Percentiles rank a stretch among this genome's conserved stretches.
Evolutionary conservation across 2,888 invertebrate genomes (phyloP).

Genomic region (Anoncus sp.): DNA sequence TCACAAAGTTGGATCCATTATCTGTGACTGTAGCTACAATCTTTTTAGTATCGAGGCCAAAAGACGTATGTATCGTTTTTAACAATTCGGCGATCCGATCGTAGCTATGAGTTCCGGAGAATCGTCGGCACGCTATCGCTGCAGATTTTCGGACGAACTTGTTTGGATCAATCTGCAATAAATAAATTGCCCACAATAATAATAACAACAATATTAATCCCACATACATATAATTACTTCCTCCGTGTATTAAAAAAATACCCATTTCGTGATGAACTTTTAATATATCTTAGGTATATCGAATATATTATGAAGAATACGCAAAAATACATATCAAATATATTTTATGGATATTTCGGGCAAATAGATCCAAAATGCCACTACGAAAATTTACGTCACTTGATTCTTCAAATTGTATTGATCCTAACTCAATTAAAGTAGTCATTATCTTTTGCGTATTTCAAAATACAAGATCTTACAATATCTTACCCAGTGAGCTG

Average conservation of each 20-base stretch:
- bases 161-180: conserved; percentile 22
- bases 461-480: conserved; percentile 5
- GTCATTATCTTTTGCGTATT: neutral
- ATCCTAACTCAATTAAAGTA: neutral
- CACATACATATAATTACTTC: conserved; percentile 1
- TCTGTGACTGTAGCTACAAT: conserved; percentile 43
- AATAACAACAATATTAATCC: conserved; percentile 3
- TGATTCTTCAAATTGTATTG: neutral
- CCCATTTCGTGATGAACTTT: neutral
- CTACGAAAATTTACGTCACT: no score
- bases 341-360: no score
- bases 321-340: no score
- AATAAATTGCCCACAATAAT: neutral
- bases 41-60: conserved; percentile 28
- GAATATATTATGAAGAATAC: no score
- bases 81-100: conserved; percentile 37
- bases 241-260: neutral
- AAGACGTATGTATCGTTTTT: conserved; percentile 29
- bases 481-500: conserved; percentile 58
- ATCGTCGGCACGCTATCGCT: conserved; percentile 39
- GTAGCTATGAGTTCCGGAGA: conserved; percentile 41
- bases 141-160: conserved; percentile 30
- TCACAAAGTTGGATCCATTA: conserved; percentile 25
- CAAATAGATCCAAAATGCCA: no score
- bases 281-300: no score